phyloP scores from a whole-genome alignment of 2,113 vertebrate species.

The Spea multiplicata region DNA sequence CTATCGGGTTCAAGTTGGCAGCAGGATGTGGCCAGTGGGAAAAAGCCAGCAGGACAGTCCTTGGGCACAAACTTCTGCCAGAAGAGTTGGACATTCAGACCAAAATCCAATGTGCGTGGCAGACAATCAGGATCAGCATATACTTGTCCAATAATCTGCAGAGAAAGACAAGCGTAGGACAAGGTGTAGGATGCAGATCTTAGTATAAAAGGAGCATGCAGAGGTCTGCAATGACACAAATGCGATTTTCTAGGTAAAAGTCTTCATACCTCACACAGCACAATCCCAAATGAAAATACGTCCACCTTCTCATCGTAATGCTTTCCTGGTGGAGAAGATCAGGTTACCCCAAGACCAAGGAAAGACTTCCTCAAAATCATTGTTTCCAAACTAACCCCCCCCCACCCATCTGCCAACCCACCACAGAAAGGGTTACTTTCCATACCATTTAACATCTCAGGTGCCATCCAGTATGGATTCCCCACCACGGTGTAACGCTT shows the following conservation, averaged over 20 bases:
- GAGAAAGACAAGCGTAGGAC: constrained; percentile 16
- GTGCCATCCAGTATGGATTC: constrained; percentile 98
- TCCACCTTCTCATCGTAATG: constrained; percentile 97
- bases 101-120: constrained; percentile 90
- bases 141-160: constrained; percentile 94
- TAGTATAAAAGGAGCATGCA: not conserved
- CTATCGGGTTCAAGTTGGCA: constrained; percentile 88
- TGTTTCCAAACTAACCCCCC: too few species aligned
- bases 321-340: constrained; percentile 74
- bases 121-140: constrained; percentile 94
- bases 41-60: constrained; percentile 90
- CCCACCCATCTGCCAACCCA: fast-evolving
- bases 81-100: constrained; percentile 90
- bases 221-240: too few species aligned
- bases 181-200: too few species aligned
- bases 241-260: not conserved
- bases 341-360: not conserved
- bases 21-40: constrained; percentile 88
- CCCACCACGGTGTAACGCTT: constrained; percentile 96
- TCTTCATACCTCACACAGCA: constrained; percentile 89
- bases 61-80: constrained; percentile 93
- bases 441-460: constrained; percentile 96
- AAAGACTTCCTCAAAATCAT: too few species aligned
- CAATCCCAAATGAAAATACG: constrained; percentile 94
- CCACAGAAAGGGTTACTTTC: too few species aligned